A percentile compares a stretch with the other conserved stretches of the same genome.
Conservation (phyloP, 1,140 invertebrate species). For the Oreohelix idahoensis region DNA sequence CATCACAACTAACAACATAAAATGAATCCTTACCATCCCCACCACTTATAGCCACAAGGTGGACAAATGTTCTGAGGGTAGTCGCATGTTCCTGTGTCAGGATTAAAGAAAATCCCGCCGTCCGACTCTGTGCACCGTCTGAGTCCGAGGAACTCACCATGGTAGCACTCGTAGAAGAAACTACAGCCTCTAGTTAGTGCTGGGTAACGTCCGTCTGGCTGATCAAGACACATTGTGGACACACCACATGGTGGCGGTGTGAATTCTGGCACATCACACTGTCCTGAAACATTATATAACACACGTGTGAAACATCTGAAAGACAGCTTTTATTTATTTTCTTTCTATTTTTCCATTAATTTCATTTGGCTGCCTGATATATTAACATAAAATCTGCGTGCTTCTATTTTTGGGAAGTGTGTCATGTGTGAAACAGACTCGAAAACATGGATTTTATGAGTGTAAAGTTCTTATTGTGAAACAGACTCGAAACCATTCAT, state of each 20-base stretch:
- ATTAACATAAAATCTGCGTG: too few species aligned
- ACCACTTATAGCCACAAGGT: conserved; percentile 54
- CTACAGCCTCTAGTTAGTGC: conserved; percentile 44
- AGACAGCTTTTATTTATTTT: too few species aligned
- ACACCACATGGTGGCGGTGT: conserved; percentile 47
- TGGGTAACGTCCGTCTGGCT: conserved; percentile 47
- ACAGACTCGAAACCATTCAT: too few species aligned
- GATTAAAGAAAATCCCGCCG: conserved; percentile 52
- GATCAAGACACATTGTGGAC: conserved; percentile 41
- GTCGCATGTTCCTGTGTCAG: conserved; percentile 48
- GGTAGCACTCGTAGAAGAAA: conserved; percentile 47
- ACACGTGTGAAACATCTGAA: too few species aligned
- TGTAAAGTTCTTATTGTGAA: too few species aligned
- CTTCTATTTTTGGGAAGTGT: too few species aligned
- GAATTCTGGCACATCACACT: conserved; percentile 44
- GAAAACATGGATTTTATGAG: too few species aligned
- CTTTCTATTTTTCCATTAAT: too few species aligned
- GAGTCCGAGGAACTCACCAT: conserved; percentile 34
- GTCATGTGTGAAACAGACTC: too few species aligned
- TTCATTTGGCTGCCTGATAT: too few species aligned
- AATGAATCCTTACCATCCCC: conserved; percentile 47
- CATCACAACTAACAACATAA: too few species aligned
- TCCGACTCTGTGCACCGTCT: conserved; percentile 39
- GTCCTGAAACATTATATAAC: conserved; percentile 14
- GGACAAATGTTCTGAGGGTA: conserved; percentile 54